Evolutionary conservation across 2,113 vertebrate genomes (phyloP).

Genomic region (Meriones unguiculatus): DNA sequence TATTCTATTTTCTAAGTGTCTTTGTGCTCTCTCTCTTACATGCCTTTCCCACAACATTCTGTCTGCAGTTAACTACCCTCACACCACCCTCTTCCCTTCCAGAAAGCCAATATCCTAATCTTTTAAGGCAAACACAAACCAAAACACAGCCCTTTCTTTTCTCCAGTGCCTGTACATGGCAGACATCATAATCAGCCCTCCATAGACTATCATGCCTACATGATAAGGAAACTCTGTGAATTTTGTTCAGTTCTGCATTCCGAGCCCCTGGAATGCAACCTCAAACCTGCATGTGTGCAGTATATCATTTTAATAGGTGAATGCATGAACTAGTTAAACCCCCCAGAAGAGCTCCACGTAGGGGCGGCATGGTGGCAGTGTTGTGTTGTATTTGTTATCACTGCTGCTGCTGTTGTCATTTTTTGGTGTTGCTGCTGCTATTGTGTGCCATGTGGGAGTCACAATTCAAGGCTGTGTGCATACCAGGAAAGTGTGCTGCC

Average conservation of each 20-base stretch:
- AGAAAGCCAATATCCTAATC: not conserved
- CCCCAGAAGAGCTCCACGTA: not conserved
- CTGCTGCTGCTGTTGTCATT: too few relatives aligned
- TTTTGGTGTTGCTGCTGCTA: not conserved
- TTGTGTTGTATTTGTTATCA: not conserved
- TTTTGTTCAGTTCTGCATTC: not conserved
- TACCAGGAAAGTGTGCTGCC: not conserved
- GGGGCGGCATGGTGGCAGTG: not conserved
- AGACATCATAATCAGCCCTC: not conserved
- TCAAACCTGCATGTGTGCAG: not conserved
- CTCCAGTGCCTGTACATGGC: rapidly evolving
- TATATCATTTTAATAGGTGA: not conserved
- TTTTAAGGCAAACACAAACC: not conserved
- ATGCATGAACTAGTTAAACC: not conserved
- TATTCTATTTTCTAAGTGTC: not conserved
- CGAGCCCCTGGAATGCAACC: not conserved
- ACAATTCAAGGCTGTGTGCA: not conserved
- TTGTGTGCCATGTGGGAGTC: not conserved
- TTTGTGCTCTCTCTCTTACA: not conserved
- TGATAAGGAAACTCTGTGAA: too few relatives aligned
- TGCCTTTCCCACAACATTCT: rapidly evolving
- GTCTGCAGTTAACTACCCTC: not conserved
- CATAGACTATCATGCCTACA: rapidly evolving
- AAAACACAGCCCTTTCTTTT: not conserved
- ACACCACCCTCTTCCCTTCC: not conserved